Evolutionary conservation across 2,797 vertebrate species (phyloP).

Genomic region (Myiotriccus ornatus): DNA sequence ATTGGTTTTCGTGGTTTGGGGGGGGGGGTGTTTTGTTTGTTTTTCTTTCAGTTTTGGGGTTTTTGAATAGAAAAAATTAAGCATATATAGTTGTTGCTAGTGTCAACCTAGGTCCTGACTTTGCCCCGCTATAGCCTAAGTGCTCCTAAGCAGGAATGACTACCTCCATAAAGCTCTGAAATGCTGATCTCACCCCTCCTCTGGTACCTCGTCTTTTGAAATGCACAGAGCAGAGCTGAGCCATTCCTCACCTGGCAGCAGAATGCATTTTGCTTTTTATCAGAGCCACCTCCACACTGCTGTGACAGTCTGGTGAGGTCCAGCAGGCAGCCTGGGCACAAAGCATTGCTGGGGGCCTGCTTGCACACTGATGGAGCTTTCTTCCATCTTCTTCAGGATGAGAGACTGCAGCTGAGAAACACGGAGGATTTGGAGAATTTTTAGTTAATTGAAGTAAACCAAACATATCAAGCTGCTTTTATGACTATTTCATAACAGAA

Average conservation of each 20-base stretch:
- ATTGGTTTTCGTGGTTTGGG: neutral
- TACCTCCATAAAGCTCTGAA: neutral
- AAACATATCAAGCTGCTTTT: conserved; percentile 42
- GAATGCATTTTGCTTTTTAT: conserved; percentile 12
- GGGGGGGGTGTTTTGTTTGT: too few relatives aligned
- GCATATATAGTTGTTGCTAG: neutral
- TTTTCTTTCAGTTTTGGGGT: neutral
- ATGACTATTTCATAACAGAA: conserved; percentile 28
- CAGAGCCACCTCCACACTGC: conserved; percentile 11
- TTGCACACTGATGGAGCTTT: neutral
- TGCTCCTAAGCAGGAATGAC: fast-evolving
- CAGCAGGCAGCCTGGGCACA: neutral
- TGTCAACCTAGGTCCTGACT: neutral
- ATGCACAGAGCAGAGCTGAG: neutral
- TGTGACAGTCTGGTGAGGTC: neutral
- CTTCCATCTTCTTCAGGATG: neutral
- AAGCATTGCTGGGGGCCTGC: neutral
- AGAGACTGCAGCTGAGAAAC: neutral
- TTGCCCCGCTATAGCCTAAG: neutral
- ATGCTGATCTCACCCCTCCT: neutral
- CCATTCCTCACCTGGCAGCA: conserved; percentile 14
- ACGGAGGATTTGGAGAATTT: neutral
- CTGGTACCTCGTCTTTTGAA: neutral
- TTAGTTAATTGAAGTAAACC: conserved; percentile 41
- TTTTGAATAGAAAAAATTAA: neutral